A percentile compares a stretch with the other conserved stretches of the same genome.
Conservation (phyloP, 1,140 invertebrate species). For the Acromyrmex echinatior region DNA sequence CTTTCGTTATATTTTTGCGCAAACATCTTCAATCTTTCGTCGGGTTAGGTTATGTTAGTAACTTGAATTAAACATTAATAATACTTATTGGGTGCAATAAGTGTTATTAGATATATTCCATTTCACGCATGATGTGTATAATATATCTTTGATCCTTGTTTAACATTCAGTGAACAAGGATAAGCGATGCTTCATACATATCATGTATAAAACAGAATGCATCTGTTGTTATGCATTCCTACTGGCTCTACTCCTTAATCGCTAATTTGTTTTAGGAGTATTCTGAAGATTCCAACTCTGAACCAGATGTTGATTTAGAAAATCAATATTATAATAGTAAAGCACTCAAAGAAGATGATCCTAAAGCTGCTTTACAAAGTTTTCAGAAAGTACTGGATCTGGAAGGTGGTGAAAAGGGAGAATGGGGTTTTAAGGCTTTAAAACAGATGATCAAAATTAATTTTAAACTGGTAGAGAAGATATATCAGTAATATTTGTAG, state of each 20-base stretch:
- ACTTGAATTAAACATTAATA: neutral
- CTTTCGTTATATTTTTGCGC: neutral
- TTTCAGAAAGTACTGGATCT: slow-evolving; percentile 99
- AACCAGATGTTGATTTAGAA: slow-evolving; percentile 99
- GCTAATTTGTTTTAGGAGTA: slow-evolving; percentile 91
- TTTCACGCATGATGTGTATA: too few relatives aligned
- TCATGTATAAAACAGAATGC: too few relatives aligned
- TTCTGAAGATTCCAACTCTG: slow-evolving; percentile 98
- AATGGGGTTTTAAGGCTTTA: slow-evolving; percentile 99
- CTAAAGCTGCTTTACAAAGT: slow-evolving; percentile 95
- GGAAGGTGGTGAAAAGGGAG: slow-evolving; percentile 99
- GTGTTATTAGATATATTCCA: too few relatives aligned
- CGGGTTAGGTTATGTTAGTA: too few relatives aligned
- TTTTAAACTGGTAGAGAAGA: slow-evolving; percentile 94
- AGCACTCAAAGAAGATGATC: slow-evolving; percentile 99
- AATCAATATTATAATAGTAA: slow-evolving; percentile 99
- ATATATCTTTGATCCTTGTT: too few relatives aligned
- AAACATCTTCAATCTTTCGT: neutral
- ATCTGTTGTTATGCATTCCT: too few relatives aligned
- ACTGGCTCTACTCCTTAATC: neutral
- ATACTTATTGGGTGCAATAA: too few relatives aligned
- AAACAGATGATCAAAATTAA: slow-evolving; percentile 99
- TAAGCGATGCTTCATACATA: too few relatives aligned
- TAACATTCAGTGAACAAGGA: too few relatives aligned
- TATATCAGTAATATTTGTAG: slow-evolving; percentile 10